Percentiles rank a stretch among this genome's conserved stretches.
These are phyloP conservation scores for Sebastes taczanowskii DNA, from an alignment of 2,797 vertebrate species.

Conservation along the genomic window DNA sequence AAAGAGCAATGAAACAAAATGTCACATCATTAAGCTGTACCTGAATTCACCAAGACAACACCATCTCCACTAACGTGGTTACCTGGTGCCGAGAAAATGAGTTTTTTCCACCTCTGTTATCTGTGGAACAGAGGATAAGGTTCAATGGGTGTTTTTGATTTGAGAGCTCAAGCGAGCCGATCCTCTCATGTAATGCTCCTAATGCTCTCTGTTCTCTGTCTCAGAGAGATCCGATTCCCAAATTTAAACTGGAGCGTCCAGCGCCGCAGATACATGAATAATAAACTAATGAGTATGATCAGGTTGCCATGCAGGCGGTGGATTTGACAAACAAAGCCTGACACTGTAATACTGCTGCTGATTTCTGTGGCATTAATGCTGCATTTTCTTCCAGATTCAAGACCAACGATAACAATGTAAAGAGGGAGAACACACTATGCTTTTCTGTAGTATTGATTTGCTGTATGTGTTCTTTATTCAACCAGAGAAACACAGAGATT, in stretches of 20 bases:
- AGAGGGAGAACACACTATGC: not conserved
- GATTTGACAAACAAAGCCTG: conserved; percentile 1
- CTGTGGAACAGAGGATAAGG: conserved; percentile 8
- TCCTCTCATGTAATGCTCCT: conserved; percentile 15
- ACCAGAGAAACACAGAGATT: not conserved
- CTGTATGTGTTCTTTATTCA: not conserved
- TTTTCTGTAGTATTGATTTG: conserved; percentile 1
- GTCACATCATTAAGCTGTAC: not conserved
- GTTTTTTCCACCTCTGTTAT: conserved; percentile 1
- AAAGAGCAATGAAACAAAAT: not conserved
- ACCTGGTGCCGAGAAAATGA: not conserved
- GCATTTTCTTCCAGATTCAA: not conserved
- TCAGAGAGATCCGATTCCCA: conserved; percentile 1
- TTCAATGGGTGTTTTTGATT: conserved; percentile 42
- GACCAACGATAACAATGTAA: not conserved
- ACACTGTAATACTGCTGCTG: not conserved
- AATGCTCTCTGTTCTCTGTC: not conserved
- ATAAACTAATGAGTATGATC: conserved; percentile 19
- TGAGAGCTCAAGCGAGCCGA: conserved; percentile 27
- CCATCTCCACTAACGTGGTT: not conserved
- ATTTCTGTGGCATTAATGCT: not conserved
- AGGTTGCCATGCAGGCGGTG: conserved; percentile 7
- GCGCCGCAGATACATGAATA: conserved; percentile 5
- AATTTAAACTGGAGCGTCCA: conserved; percentile 14
- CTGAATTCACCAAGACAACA: not conserved